A percentile compares a stretch with the other conserved stretches of the same genome.
Evolutionary conservation across 2,888 invertebrate species (phyloP).

Genomic region (Diarsia rubi): DNA sequence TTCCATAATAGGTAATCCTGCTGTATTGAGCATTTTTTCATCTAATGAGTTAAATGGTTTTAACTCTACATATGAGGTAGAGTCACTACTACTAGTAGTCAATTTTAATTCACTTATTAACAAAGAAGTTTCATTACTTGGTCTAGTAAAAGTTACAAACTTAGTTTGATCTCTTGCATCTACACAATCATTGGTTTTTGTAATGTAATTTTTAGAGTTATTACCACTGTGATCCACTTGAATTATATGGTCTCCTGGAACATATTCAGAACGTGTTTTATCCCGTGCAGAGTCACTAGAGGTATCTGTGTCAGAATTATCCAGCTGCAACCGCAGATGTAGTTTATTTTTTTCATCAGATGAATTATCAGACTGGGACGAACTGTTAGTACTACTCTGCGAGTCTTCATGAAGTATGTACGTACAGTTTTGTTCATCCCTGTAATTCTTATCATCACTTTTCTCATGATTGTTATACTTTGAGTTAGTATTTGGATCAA

Average conservation of each 20-base stretch:
- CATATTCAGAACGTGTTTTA: conserved; percentile 86
- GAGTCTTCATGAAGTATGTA: conserved; percentile 88
- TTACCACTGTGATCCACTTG: conserved; percentile 64
- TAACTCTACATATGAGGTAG: conserved; percentile 86
- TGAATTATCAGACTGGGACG: conserved; percentile 86
- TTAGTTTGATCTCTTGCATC: conserved; percentile 58
- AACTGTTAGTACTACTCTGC: conserved; percentile 80
- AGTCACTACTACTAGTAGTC: conserved; percentile 83
- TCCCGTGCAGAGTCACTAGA: conserved; percentile 86
- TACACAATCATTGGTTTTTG: conserved; percentile 49
- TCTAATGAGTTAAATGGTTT: conserved; percentile 81
- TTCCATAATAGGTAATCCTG: conserved; percentile 76
- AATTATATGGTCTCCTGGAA: conserved; percentile 82
- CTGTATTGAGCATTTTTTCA: conserved; percentile 80
- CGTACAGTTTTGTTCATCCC: conserved; percentile 85
- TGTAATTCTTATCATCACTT: conserved; percentile 71
- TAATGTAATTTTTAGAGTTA: conserved; percentile 25
- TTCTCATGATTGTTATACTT: conserved; percentile 67
- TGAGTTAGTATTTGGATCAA: conserved; percentile 69
- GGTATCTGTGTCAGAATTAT: conserved; percentile 88
- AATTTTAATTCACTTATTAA: conserved; percentile 73
- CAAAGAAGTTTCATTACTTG: conserved; percentile 45
- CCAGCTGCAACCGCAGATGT: conserved; percentile 82
- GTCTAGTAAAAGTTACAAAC: conserved; percentile 45
- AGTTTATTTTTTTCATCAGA: conserved; percentile 88